Conservation (phyloP, 2,113 vertebrate genomes). For the Neotragus moschatus region DNA sequence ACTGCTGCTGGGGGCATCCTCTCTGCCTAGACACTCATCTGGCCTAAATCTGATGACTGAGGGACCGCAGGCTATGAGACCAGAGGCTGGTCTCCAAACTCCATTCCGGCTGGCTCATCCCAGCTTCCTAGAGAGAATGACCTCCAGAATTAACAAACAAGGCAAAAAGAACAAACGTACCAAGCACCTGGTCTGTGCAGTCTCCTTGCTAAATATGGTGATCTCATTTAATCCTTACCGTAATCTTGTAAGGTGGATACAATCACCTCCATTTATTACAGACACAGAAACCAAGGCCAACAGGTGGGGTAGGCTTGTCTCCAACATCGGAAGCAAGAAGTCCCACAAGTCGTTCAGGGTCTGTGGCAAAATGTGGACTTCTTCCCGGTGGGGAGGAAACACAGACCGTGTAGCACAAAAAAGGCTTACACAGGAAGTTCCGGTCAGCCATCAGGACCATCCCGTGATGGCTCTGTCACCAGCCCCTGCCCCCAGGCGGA, state of each 20-base stretch:
- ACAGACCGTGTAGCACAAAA: background rate
- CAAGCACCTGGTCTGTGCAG: background rate
- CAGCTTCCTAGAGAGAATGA: background rate
- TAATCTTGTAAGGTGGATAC: background rate
- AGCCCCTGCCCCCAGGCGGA: constrained; percentile 10
- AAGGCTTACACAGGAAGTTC: constrained; percentile 17
- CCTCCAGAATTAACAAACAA: background rate
- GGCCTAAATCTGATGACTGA: background rate
- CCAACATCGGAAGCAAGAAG: background rate
- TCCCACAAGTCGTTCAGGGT: background rate
- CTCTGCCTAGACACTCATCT: background rate
- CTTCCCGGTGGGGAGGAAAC: background rate
- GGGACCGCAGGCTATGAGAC: background rate
- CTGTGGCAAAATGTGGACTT: background rate
- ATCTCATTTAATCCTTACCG: background rate
- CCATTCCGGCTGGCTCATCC: background rate
- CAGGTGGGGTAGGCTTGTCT: background rate
- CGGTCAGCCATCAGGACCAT: constrained; percentile 38
- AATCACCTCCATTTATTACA: background rate
- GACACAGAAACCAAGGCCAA: background rate
- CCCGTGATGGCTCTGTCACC: constrained; percentile 36
- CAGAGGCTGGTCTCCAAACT: background rate
- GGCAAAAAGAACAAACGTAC: background rate
- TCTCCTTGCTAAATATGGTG: background rate
- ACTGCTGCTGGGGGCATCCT: background rate